These are phyloP conservation scores for Hippocampus abdominalis DNA, from an alignment of 2,113 vertebrate genomes.

Conservation along the genomic window DNA sequence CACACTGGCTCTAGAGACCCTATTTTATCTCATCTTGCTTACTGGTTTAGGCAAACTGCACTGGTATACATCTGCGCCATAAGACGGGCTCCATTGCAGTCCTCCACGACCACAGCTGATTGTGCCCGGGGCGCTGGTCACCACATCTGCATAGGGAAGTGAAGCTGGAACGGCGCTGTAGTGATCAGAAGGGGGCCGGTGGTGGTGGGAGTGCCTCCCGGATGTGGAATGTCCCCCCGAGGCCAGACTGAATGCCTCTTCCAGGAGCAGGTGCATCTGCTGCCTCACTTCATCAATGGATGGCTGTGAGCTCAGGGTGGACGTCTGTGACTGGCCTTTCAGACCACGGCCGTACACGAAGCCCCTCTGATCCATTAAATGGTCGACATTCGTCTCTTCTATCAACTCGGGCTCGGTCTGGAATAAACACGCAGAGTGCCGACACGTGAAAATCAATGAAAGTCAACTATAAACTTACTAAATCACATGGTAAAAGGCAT, in stretches of 20 bases:
- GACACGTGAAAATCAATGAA: neutral
- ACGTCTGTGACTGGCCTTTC: conserved; percentile 96
- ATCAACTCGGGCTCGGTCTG: conserved; percentile 97
- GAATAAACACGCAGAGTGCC: conserved; percentile 14
- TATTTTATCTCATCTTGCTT: conserved; percentile 47
- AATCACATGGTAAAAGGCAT: neutral
- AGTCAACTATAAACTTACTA: neutral
- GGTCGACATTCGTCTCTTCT: conserved; percentile 93
- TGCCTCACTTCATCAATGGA: conserved; percentile 97
- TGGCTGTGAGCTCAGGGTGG: conserved; percentile 96
- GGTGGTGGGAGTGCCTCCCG: conserved; percentile 70
- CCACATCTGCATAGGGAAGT: conserved; percentile 85
- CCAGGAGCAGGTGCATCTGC: conserved; percentile 97
- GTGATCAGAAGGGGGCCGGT: conserved; percentile 63
- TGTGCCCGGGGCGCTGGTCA: conserved; percentile 92
- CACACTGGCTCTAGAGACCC: neutral
- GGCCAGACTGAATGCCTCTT: conserved; percentile 96
- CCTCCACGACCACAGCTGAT: conserved; percentile 80
- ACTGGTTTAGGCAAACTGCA: conserved; percentile 93
- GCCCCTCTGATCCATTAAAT: conserved; percentile 74
- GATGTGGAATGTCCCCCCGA: conserved; percentile 86
- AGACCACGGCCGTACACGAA: conserved; percentile 79
- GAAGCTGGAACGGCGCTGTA: conserved; percentile 82
- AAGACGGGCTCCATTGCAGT: conserved; percentile 93
- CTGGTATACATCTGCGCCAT: conserved; percentile 89